These are phyloP conservation scores for Psittacula cyanocephala DNA, from an alignment of 2,113 vertebrate genomes.

Conservation along the genomic window DNA sequence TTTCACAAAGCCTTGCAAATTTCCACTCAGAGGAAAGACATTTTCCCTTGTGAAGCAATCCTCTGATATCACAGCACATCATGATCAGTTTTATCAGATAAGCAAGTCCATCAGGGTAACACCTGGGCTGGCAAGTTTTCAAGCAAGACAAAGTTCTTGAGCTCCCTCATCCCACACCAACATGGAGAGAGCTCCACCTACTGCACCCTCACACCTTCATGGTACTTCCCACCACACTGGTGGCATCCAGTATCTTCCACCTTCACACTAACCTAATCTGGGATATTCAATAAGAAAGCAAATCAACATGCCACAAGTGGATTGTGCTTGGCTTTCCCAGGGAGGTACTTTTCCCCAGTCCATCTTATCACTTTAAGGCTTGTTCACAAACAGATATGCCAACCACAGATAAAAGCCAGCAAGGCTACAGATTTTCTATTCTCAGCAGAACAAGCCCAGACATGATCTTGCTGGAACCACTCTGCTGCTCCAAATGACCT, in stretches of 20 bases:
- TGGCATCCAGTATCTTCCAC: background rate
- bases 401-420: background rate
- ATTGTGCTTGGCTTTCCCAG: background rate
- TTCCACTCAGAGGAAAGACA: background rate
- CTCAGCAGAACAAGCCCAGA: background rate
- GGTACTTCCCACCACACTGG: background rate
- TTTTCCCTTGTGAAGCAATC: background rate
- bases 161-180: fast-evolving
- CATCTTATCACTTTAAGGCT: background rate
- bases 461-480: background rate
- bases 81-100: too few species aligned
- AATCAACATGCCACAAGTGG: background rate
- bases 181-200: background rate
- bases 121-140: background rate
- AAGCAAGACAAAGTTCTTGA: background rate
- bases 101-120: background rate
- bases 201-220: background rate
- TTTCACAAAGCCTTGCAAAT: background rate
- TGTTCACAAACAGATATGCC: background rate
- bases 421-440: background rate
- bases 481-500: background rate
- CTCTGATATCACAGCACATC: background rate
- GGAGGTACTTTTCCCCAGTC: background rate
- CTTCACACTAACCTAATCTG: background rate
- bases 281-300: background rate